Percentiles rank a stretch among this genome's conserved stretches.
phyloP scores from a whole-genome alignment of 2,888 invertebrate species.

The Pelosia muscerda region DNA sequence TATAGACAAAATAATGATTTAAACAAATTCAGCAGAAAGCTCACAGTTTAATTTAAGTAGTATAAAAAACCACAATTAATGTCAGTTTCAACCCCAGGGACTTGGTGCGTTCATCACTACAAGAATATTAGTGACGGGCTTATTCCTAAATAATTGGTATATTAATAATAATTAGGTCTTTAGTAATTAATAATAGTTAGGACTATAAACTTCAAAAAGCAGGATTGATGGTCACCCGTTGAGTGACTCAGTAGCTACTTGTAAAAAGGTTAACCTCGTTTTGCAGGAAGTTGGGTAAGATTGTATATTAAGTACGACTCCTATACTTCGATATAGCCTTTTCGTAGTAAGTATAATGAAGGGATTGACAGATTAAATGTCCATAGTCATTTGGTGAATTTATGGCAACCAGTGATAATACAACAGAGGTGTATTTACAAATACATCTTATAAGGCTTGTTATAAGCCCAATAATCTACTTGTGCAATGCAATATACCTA shows the following conservation, averaged over 20 bases:
- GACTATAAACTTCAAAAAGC: background rate
- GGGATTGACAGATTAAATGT: background rate
- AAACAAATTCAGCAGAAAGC: too few relatives aligned
- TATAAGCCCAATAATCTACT: too few relatives aligned
- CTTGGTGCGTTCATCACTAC: too few relatives aligned
- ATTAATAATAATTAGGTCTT: background rate
- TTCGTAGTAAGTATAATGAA: background rate
- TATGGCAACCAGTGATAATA: background rate
- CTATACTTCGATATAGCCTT: background rate
- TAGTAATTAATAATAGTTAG: too few relatives aligned
- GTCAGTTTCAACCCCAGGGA: too few relatives aligned
- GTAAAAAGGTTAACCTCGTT: constrained; percentile 37
- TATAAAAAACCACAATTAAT: too few relatives aligned
- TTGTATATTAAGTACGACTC: constrained; percentile 14
- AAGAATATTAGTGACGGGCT: too few relatives aligned
- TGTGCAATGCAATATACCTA: too few relatives aligned
- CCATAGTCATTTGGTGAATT: background rate
- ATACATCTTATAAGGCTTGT: too few relatives aligned
- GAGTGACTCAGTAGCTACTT: constrained; percentile 26
- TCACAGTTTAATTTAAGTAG: too few relatives aligned
- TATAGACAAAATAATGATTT: too few relatives aligned
- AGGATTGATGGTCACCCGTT: constrained; percentile 8
- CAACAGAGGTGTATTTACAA: background rate
- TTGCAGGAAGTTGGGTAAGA: constrained; percentile 40
- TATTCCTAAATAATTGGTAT: too few relatives aligned